Evolutionary conservation across 2,113 vertebrate species (phyloP).

Genomic region (Chascanopsetta lugubris): DNA sequence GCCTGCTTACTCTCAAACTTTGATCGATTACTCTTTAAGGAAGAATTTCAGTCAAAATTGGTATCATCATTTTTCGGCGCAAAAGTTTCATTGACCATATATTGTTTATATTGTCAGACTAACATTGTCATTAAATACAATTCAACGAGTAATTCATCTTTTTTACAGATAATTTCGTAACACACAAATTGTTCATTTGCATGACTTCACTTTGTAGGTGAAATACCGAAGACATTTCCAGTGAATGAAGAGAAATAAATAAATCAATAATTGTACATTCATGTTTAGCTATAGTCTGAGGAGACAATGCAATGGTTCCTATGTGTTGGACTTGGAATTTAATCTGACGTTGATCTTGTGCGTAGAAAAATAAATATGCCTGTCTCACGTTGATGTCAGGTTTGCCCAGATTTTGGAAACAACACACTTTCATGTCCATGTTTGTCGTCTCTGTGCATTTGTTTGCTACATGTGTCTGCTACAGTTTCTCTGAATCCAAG

Average conservation of each 20-base stretch:
- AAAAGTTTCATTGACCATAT: too few species aligned
- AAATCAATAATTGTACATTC: neutral
- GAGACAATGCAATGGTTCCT: neutral
- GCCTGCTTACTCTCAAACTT: too few species aligned
- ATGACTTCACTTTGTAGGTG: too few species aligned
- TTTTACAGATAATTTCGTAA: neutral
- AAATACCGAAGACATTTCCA: neutral
- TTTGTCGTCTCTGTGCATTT: slow-evolving; percentile 5
- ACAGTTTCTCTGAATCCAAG: slow-evolving; percentile 35
- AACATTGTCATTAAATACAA: neutral
- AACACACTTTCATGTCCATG: neutral
- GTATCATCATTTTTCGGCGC: too few species aligned
- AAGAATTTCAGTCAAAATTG: too few species aligned
- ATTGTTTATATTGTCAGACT: neutral
- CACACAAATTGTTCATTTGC: neutral
- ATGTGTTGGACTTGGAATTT: neutral
- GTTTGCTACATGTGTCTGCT: slow-evolving; percentile 78
- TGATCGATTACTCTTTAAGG: too few species aligned
- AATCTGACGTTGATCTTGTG: neutral
- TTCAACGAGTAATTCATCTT: neutral
- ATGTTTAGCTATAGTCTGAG: neutral
- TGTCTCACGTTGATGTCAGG: neutral
- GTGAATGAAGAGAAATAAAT: neutral
- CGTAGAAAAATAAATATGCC: slow-evolving; percentile 34
- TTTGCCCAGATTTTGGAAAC: slow-evolving; percentile 1